Conservation (phyloP, 2,113 vertebrate genomes). For the Natator depressus region DNA sequence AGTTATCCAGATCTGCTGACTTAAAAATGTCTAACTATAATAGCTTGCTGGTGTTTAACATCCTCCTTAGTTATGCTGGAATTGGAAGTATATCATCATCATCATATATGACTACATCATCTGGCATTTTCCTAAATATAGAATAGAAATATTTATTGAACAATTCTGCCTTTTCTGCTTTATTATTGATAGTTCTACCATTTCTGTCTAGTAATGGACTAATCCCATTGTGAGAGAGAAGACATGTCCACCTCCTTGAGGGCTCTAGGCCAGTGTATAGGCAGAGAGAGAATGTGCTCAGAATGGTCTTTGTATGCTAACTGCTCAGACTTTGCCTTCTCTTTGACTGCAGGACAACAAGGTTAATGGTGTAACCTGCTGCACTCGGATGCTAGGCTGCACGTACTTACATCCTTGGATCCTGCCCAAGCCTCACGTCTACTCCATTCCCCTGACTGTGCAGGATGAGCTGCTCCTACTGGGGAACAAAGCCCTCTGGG, state of each 20-base stretch:
- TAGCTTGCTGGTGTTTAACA: too few species aligned
- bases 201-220: background rate
- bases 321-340: slow-evolving; percentile 30
- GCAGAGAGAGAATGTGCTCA: background rate
- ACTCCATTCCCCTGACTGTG: slow-evolving; percentile 86
- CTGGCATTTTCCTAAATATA: too few species aligned
- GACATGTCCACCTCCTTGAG: background rate
- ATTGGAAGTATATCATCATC: too few species aligned
- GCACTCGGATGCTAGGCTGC: slow-evolving; percentile 94
- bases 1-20: too few species aligned
- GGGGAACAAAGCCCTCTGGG: slow-evolving; percentile 93
- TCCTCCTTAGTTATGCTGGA: too few species aligned
- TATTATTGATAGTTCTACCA: background rate
- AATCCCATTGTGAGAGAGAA: too few species aligned
- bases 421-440: slow-evolving; percentile 91
- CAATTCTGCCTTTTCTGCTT: background rate
- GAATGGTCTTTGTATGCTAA: background rate
- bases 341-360: slow-evolving; percentile 91
- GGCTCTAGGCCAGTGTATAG: background rate
- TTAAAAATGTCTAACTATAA: too few species aligned
- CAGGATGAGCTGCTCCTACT: slow-evolving; percentile 94
- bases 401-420: slow-evolving; percentile 95
- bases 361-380: slow-evolving; percentile 97
- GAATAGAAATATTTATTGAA: too few species aligned
- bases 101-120: too few species aligned